Percentiles rank a stretch among this genome's conserved stretches.
Evolutionary conservation across 2,888 invertebrate species (phyloP).

Genomic region (Drosophila ezoana): DNA sequence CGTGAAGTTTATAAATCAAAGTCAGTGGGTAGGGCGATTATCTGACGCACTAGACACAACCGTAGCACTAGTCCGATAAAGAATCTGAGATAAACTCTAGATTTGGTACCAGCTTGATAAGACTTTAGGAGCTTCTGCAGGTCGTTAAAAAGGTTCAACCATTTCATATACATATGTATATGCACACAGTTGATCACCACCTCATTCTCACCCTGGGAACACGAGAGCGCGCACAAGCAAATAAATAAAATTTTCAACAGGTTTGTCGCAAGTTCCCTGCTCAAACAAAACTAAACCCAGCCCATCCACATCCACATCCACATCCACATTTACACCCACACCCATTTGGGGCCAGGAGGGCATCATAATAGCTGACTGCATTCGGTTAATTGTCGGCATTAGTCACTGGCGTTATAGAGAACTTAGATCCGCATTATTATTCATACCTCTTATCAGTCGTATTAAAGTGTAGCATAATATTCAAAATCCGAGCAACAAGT

Average conservation of each 20-base stretch:
- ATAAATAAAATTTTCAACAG: conserved; percentile 45
- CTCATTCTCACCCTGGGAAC: conserved; percentile 19
- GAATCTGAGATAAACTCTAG: conserved; percentile 44
- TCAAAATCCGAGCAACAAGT: conserved; percentile 28
- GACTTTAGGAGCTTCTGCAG: conserved; percentile 19
- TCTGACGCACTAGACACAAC: conserved; percentile 36
- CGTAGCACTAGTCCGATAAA: conserved; percentile 49
- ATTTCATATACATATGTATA: background rate
- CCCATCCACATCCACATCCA: background rate
- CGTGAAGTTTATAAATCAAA: conserved; percentile 33
- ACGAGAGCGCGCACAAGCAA: conserved; percentile 24
- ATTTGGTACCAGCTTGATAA: conserved; percentile 39
- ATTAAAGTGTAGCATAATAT: conserved; percentile 15
- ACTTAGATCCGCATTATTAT: conserved; percentile 54
- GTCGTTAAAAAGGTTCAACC: conserved; percentile 43
- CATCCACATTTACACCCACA: conserved; percentile 3
- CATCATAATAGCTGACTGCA: conserved; percentile 28
- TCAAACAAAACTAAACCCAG: conserved; percentile 33
- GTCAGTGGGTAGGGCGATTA: conserved; percentile 41
- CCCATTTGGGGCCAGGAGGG: conserved; percentile 24
- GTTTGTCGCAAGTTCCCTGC: conserved; percentile 50
- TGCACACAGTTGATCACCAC: conserved; percentile 30
- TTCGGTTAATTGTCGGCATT: conserved; percentile 40
- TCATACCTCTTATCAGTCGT: conserved; percentile 48
- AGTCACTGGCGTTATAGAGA: conserved; percentile 35